phyloP scores from a whole-genome alignment of 2,113 vertebrate genomes.

The Heloderma charlesbogerti region DNA sequence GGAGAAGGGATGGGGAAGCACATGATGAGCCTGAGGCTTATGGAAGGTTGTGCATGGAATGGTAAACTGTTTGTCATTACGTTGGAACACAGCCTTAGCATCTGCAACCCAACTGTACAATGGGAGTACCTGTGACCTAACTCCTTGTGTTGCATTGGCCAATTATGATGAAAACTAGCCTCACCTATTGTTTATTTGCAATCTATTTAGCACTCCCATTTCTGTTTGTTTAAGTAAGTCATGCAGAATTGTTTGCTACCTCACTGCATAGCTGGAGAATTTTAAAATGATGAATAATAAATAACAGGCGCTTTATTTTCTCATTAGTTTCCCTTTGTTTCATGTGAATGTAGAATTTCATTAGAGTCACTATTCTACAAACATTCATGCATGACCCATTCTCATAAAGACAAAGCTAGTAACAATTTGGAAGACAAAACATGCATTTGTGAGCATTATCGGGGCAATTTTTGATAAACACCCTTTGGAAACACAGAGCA shows the following conservation, averaged over 20 bases:
- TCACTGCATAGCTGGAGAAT: not conserved
- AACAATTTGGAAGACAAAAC: constrained; percentile 30
- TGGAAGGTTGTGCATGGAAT: not conserved
- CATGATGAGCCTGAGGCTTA: too few relatives aligned
- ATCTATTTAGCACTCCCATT: constrained; percentile 12
- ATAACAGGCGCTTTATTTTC: constrained; percentile 1
- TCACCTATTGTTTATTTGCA: constrained; percentile 10
- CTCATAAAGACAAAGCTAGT: constrained; percentile 19
- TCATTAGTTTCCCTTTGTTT: constrained; percentile 25
- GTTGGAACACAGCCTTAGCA: not conserved
- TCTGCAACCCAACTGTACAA: not conserved
- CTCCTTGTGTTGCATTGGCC: not conserved
- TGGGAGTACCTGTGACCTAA: not conserved
- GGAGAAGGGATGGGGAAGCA: not conserved
- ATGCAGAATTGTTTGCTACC: not conserved
- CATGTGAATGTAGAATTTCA: constrained; percentile 26
- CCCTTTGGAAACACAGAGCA: not conserved
- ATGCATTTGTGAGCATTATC: not conserved
- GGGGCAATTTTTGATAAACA: not conserved
- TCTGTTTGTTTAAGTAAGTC: constrained; percentile 1
- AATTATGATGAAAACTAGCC: constrained; percentile 16
- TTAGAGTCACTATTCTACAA: not conserved
- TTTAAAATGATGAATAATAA: constrained; percentile 30
- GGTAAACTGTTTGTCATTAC: not conserved
- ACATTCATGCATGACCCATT: constrained; percentile 4